These are phyloP conservation scores for Ophion ventricosus DNA, from an alignment of 2,888 invertebrate species.

Conservation along the genomic window DNA sequence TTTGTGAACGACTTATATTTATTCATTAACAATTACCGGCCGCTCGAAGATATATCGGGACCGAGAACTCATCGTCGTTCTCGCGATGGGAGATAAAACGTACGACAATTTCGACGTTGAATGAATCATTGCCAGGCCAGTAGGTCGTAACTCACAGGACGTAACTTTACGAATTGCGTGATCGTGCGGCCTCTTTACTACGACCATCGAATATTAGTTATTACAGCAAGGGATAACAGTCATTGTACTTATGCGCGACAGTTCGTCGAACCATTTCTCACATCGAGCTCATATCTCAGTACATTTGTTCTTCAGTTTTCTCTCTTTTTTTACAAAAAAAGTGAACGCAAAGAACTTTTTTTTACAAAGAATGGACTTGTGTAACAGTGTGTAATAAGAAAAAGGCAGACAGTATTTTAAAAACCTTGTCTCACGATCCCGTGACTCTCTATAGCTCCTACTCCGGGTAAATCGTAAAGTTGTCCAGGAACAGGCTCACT, in stretches of 20 bases:
- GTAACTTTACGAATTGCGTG: too few species aligned
- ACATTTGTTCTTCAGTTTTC: background rate
- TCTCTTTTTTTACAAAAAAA: background rate
- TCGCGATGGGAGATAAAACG: slow-evolving; percentile 46
- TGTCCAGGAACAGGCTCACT: too few species aligned
- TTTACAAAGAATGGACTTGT: background rate
- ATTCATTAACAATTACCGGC: slow-evolving; percentile 82
- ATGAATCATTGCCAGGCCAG: slow-evolving; percentile 5
- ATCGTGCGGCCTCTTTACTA: too few species aligned
- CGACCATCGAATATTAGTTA: background rate
- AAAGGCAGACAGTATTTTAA: too few species aligned
- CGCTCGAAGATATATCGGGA: slow-evolving; percentile 63
- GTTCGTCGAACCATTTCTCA: background rate
- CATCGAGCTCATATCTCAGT: background rate
- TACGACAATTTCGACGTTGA: slow-evolving; percentile 38
- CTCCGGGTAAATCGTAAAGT: too few species aligned
- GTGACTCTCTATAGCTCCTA: too few species aligned
- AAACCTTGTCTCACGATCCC: too few species aligned
- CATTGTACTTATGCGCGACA: background rate
- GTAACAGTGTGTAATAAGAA: too few species aligned
- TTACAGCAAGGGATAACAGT: too few species aligned
- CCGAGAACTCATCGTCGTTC: slow-evolving; percentile 57
- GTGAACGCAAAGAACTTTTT: background rate
- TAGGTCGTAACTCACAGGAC: background rate
- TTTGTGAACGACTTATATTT: slow-evolving; percentile 80